phyloP scores from a whole-genome alignment of 2,888 invertebrate species.

The Resseliella maxima region DNA sequence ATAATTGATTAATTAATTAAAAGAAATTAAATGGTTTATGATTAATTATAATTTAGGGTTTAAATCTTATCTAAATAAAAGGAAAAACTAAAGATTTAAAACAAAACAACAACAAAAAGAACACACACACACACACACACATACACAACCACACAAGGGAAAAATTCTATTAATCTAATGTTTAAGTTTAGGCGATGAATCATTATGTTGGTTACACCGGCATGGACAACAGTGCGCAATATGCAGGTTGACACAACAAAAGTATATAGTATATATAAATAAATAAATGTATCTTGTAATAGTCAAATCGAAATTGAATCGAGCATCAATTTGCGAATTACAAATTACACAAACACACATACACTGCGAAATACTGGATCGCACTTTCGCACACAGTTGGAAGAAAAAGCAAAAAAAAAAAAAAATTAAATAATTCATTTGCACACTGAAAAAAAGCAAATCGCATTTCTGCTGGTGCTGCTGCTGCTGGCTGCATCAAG shows the following conservation, averaged over 20 bases:
- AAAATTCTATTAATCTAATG: slow-evolving; percentile 31
- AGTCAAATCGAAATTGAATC: not conserved
- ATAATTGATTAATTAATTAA: not conserved
- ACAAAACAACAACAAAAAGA: no score
- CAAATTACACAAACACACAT: not conserved
- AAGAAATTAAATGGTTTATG: slow-evolving; percentile 24
- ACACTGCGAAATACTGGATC: no score
- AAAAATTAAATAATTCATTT: not conserved
- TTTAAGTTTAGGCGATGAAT: not conserved
- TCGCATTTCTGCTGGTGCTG: not conserved
- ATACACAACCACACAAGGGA: slow-evolving; percentile 19
- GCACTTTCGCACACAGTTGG: no score
- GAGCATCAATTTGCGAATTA: not conserved
- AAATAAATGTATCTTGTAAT: slow-evolving; percentile 11
- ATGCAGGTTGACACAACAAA: not conserved
- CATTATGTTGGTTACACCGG: not conserved
- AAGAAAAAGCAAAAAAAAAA: not conserved
- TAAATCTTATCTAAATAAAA: slow-evolving; percentile 41
- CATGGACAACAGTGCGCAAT: slow-evolving; percentile 29
- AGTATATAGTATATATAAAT: not conserved
- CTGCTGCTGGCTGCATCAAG: not conserved
- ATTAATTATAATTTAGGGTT: slow-evolving; percentile 40
- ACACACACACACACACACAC: not conserved
- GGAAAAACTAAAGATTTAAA: slow-evolving; percentile 4
- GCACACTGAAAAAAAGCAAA: not conserved